These are phyloP conservation scores for Drosophila stalkeri DNA, from an alignment of 2,888 invertebrate genomes.

Conservation along the genomic window DNA sequence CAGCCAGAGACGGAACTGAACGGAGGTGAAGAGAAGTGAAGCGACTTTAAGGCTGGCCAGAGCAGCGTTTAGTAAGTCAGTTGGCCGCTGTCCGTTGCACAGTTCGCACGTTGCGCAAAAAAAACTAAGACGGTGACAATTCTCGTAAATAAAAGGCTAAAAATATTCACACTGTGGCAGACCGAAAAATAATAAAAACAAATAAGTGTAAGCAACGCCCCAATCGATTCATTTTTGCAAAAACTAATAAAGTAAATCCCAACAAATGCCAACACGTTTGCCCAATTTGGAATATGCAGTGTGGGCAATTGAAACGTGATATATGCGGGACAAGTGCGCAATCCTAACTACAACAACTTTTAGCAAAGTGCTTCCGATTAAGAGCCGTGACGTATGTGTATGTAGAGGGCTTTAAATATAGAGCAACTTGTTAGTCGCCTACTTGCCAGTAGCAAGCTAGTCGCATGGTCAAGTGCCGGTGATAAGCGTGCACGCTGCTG, in stretches of 20 bases:
- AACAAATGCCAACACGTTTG: slow-evolving; percentile 69
- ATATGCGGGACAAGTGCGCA: slow-evolving; percentile 59
- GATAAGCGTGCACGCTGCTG: slow-evolving; percentile 57
- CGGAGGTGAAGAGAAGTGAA: slow-evolving; percentile 18
- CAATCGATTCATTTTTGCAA: slow-evolving; percentile 38
- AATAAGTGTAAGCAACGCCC: slow-evolving; percentile 22
- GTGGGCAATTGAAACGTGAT: slow-evolving; percentile 64
- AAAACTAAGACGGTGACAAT: slow-evolving; percentile 13
- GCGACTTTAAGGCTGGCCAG: slow-evolving; percentile 60
- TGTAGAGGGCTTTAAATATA: slow-evolving; percentile 8
- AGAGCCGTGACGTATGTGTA: slow-evolving; percentile 3
- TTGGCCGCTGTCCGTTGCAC: slow-evolving; percentile 71
- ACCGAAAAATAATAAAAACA: slow-evolving; percentile 1
- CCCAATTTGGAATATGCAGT: slow-evolving; percentile 59
- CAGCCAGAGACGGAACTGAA: slow-evolving; percentile 33
- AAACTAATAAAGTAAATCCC: slow-evolving; percentile 31
- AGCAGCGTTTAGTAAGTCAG: slow-evolving; percentile 54
- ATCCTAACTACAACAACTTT: slow-evolving; percentile 32
- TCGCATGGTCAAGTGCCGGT: slow-evolving; percentile 63
- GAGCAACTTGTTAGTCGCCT: slow-evolving; percentile 9
- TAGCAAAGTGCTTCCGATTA: slow-evolving; percentile 18
- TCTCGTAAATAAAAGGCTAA: slow-evolving; percentile 14
- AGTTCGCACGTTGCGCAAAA: slow-evolving; percentile 68
- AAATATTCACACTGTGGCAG: slow-evolving; percentile 4
- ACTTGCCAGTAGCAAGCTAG: slow-evolving; percentile 10